Conservation (phyloP, 1,140 invertebrate genomes). For the Octopus bimaculoides region DNA sequence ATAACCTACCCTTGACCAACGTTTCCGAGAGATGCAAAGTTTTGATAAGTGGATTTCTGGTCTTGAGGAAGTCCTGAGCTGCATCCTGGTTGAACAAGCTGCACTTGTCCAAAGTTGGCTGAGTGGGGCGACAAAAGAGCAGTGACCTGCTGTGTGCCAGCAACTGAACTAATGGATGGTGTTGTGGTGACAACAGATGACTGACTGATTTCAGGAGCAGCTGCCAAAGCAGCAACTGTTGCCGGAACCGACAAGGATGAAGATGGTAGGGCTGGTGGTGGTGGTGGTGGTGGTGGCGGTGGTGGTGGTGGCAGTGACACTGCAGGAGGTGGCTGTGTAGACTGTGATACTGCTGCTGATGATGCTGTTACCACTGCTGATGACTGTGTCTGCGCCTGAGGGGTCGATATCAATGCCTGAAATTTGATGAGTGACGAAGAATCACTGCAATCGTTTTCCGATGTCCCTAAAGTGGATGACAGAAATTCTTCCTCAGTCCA, state of each 20-base stretch:
- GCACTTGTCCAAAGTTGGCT: constrained; percentile 2
- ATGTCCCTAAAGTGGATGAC: constrained; percentile 26
- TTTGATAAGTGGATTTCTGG: constrained; percentile 3
- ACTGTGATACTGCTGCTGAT: not conserved
- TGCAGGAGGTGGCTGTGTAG: not conserved
- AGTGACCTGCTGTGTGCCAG: constrained; percentile 21
- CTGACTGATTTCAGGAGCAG: not conserved
- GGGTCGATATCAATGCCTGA: constrained; percentile 5
- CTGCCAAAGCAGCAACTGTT: not conserved
- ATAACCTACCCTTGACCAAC: constrained; percentile 5
- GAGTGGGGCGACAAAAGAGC: constrained; percentile 2
- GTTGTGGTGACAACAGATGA: constrained; percentile 5
- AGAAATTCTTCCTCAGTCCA: constrained; percentile 41
- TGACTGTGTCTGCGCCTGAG: not conserved
- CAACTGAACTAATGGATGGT: constrained; percentile 11
- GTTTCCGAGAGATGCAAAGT: not conserved
- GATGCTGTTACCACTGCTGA: not conserved
- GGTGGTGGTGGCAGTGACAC: constrained; percentile 6
- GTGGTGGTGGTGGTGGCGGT: not conserved
- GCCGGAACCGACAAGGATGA: constrained; percentile 1
- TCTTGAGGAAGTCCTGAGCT: constrained; percentile 10
- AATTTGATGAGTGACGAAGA: constrained; percentile 3
- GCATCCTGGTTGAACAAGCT: constrained; percentile 18
- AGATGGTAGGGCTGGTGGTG: not conserved
- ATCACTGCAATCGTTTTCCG: constrained; percentile 8